A percentile compares a stretch with the other conserved stretches of the same genome.
Evolutionary conservation across 2,113 vertebrate genomes (phyloP).

Genomic region (Pitta sordida): DNA sequence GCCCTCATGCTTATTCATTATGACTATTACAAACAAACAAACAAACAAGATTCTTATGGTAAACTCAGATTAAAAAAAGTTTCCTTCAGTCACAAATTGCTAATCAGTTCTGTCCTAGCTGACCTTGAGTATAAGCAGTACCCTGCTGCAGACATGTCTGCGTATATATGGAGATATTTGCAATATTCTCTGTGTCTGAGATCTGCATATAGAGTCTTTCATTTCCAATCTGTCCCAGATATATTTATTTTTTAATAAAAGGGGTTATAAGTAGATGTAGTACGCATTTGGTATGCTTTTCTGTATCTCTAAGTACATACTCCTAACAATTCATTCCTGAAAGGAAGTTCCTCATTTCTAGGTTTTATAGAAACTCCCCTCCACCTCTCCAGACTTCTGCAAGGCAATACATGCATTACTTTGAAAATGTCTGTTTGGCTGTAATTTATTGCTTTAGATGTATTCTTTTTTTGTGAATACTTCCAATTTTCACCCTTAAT

Average conservation of each 20-base stretch:
- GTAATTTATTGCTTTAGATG: not conserved
- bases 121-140: not conserved
- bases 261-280: not conserved
- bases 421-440: not conserved
- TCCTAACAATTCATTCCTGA: not conserved
- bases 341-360: not conserved
- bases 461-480: not conserved
- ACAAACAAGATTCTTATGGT: not conserved
- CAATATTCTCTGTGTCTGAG: not conserved
- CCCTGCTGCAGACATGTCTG: not conserved
- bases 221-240: not conserved
- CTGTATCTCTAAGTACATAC: not conserved
- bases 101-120: not conserved
- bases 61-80: not conserved
- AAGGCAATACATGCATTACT: not conserved
- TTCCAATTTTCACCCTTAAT: not conserved
- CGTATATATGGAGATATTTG: not conserved
- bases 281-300: not conserved
- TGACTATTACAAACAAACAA: not conserved
- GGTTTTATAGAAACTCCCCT: not conserved
- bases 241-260: not conserved
- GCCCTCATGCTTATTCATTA: not conserved
- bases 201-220: not conserved
- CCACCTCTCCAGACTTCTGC: not conserved
- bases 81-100: not conserved